Conservation (phyloP, 2,888 invertebrate species). For the Chrysolina haemoptera region DNA sequence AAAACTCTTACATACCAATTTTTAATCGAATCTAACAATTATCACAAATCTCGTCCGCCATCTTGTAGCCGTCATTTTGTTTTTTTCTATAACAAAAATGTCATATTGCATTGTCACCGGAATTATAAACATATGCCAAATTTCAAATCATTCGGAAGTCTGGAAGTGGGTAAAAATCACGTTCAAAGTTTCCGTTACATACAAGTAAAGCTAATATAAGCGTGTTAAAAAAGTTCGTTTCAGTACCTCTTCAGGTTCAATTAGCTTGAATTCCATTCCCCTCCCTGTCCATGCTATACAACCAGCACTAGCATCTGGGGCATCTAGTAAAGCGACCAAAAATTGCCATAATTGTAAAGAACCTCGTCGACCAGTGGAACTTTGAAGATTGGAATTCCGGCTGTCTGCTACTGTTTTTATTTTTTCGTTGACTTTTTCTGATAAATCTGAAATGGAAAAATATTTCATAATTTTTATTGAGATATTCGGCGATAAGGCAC, state of each 20-base stretch:
- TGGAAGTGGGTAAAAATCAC: no score
- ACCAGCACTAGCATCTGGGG: conserved; percentile 78
- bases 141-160: no score
- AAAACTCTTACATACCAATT: no score
- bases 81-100: no score
- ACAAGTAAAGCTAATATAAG: no score
- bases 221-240: no score
- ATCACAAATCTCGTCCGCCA: no score
- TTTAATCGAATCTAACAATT: no score
- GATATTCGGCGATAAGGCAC: neutral
- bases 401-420: conserved; percentile 55
- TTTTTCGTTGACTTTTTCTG: conserved; percentile 57
- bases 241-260: conserved; percentile 96
- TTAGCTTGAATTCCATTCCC: conserved; percentile 95
- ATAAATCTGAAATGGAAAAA: conserved; percentile 48
- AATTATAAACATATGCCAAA: no score
- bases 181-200: no score
- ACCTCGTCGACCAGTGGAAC: conserved; percentile 75
- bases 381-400: conserved; percentile 55
- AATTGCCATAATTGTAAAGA: conserved; percentile 97
- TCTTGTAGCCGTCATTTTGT: no score
- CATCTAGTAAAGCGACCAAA: conserved; percentile 85
- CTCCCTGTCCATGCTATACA: conserved; percentile 96
- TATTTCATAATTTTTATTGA: neutral
- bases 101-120: no score